phyloP scores from a whole-genome alignment of 1,140 invertebrate genomes.

The Sminthurinus signatus region DNA sequence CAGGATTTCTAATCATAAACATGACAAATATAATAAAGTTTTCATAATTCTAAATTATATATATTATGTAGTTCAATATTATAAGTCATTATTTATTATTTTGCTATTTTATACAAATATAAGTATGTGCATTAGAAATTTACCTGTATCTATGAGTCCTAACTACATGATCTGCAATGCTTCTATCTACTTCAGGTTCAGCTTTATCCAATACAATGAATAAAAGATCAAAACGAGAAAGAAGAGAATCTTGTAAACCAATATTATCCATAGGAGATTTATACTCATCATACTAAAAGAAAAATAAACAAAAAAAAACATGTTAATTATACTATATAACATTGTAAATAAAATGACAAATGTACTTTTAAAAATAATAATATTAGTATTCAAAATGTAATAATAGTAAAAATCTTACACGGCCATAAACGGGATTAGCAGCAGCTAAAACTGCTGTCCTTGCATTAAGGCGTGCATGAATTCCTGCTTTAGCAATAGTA shows the following conservation, averaged over 20 bases:
- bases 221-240: slow-evolving; percentile 97
- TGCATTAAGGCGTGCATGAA: slow-evolving; percentile 96
- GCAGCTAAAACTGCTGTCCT: slow-evolving; percentile 96
- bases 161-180: slow-evolving; percentile 94
- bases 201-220: slow-evolving; percentile 94
- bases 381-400: neutral
- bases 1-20: slow-evolving; percentile 63
- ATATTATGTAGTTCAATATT: too few relatives aligned
- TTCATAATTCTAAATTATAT: neutral
- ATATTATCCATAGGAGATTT: slow-evolving; percentile 99
- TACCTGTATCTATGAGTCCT: slow-evolving; percentile 91
- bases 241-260: slow-evolving; percentile 91
- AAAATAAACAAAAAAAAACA: too few relatives aligned
- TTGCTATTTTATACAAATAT: too few relatives aligned
- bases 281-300: slow-evolving; percentile 88
- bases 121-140: too few relatives aligned
- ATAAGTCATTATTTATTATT: too few relatives aligned
- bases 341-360: too few relatives aligned
- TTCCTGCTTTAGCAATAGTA: slow-evolving; percentile 97
- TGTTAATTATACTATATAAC: too few relatives aligned
- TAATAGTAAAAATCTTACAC: slow-evolving; percentile 55
- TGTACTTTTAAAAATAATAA: too few relatives aligned
- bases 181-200: slow-evolving; percentile 81
- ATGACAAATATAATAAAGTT: neutral
- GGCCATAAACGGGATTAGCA: slow-evolving; percentile 98